phyloP scores from a whole-genome alignment of 1,140 invertebrate species.

The Panonychus citri region DNA sequence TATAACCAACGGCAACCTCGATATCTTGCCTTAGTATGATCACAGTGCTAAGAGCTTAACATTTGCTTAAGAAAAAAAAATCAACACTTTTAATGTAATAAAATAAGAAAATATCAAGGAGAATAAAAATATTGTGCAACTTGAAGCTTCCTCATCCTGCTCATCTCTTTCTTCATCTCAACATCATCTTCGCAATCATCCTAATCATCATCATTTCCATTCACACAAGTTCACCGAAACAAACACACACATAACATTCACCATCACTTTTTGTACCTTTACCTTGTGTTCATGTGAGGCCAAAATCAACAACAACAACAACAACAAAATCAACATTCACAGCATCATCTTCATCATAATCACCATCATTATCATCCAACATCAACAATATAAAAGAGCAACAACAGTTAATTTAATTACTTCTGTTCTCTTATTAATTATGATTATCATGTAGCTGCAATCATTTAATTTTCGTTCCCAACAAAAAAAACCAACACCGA shows the following conservation, averaged over 20 bases:
- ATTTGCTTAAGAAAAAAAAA: too few species aligned
- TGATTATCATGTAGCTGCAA: too few species aligned
- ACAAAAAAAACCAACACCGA: background rate
- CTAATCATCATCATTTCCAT: background rate
- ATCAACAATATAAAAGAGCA: too few species aligned
- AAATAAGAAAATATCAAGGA: too few species aligned
- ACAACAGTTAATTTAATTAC: too few species aligned
- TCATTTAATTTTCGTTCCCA: too few species aligned
- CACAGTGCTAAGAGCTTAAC: background rate
- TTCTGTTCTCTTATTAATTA: too few species aligned
- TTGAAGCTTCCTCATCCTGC: too few species aligned
- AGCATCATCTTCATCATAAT: background rate
- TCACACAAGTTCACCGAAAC: too few species aligned
- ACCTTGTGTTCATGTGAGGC: background rate
- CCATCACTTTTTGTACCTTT: background rate
- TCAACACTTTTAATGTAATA: too few species aligned
- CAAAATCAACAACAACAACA: background rate
- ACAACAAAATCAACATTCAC: background rate
- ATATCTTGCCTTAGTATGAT: background rate
- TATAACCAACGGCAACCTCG: background rate
- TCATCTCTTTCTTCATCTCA: background rate
- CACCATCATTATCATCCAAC: background rate
- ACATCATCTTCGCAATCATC: background rate
- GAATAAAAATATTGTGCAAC: too few species aligned
- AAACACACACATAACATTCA: too few species aligned